A percentile compares a stretch with the other conserved stretches of the same genome.
phyloP scores from a whole-genome alignment of 2,113 vertebrate species.

The Dicaeum eximium region DNA sequence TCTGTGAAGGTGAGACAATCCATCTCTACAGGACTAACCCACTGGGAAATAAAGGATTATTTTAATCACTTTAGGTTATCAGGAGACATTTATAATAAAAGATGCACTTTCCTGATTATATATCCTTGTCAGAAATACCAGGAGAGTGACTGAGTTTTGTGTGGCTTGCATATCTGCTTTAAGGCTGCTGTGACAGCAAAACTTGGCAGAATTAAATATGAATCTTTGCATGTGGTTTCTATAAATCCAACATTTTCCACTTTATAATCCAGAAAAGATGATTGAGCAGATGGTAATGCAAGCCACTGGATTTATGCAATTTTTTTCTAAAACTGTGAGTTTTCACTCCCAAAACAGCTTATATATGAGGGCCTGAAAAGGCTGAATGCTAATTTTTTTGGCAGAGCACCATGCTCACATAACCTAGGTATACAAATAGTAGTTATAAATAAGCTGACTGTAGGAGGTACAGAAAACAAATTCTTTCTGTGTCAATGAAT shows the following conservation, averaged over 20 bases:
- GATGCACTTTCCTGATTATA: slow-evolving; percentile 6
- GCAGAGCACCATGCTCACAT: slow-evolving; percentile 16
- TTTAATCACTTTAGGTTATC: slow-evolving; percentile 38
- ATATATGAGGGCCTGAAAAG: slow-evolving; percentile 13
- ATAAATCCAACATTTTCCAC: slow-evolving; percentile 63
- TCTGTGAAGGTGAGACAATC: slow-evolving; percentile 18
- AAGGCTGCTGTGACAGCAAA: slow-evolving; percentile 65
- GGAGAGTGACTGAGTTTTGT: slow-evolving; percentile 35
- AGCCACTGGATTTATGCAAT: slow-evolving; percentile 57
- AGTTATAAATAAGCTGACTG: slow-evolving; percentile 42
- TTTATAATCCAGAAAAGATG: slow-evolving; percentile 66
- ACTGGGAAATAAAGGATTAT: slow-evolving; percentile 4
- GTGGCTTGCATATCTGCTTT: slow-evolving; percentile 46
- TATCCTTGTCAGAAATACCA: slow-evolving; percentile 35
- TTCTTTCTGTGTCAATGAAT: slow-evolving; percentile 25
- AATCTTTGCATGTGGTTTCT: slow-evolving; percentile 65
- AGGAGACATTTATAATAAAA: slow-evolving; percentile 18
- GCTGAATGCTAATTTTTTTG: slow-evolving; percentile 46
- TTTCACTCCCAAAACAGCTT: slow-evolving; percentile 29
- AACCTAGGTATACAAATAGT: slow-evolving; percentile 46
- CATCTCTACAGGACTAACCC: neutral
- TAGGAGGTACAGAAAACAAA: slow-evolving; percentile 15
- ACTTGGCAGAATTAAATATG: slow-evolving; percentile 66
- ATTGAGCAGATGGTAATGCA: slow-evolving; percentile 66
- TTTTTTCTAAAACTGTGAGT: slow-evolving; percentile 45